Conservation (phyloP, 2,113 vertebrate species). For the Oryzias javanicus region DNA sequence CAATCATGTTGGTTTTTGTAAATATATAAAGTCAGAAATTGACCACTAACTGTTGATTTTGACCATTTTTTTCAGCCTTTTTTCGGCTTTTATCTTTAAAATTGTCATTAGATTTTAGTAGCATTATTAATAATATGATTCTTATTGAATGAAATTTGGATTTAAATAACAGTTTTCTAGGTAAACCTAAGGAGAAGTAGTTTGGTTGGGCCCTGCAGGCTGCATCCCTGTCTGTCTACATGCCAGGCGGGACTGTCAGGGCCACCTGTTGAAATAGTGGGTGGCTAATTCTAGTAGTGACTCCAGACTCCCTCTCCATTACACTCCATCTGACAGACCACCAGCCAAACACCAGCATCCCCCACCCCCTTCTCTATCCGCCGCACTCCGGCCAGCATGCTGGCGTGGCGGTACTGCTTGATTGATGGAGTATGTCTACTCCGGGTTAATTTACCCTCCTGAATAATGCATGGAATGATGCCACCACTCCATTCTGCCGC, state of each 20-base stretch:
- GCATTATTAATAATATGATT: too few relatives aligned
- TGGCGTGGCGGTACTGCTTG: constrained; percentile 84
- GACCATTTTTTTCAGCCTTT: too few relatives aligned
- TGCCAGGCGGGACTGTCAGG: constrained; percentile 58
- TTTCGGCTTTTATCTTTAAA: too few relatives aligned
- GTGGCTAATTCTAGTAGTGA: constrained; percentile 83
- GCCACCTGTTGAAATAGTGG: constrained; percentile 88
- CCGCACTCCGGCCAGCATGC: constrained; percentile 51
- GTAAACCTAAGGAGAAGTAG: not conserved
- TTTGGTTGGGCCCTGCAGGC: constrained; percentile 6
- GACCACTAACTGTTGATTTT: too few relatives aligned
- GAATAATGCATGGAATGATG: constrained; percentile 85
- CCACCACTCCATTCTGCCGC: constrained; percentile 83
- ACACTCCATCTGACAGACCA: constrained; percentile 78
- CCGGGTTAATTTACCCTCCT: constrained; percentile 90
- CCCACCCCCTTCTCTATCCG: constrained; percentile 14
- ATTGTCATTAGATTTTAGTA: too few relatives aligned
- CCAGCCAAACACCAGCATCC: constrained; percentile 70
- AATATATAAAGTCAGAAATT: too few relatives aligned
- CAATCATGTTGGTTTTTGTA: too few relatives aligned
- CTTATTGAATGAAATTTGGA: too few relatives aligned
- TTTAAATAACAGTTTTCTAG: too few relatives aligned
- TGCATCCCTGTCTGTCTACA: constrained; percentile 38
- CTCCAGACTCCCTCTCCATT: constrained; percentile 80
- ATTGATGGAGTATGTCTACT: constrained; percentile 91